Percentiles rank a stretch among this genome's conserved stretches.
Evolutionary conservation across 1,140 invertebrate genomes (phyloP).

Genomic region (Drosophila bocki): DNA sequence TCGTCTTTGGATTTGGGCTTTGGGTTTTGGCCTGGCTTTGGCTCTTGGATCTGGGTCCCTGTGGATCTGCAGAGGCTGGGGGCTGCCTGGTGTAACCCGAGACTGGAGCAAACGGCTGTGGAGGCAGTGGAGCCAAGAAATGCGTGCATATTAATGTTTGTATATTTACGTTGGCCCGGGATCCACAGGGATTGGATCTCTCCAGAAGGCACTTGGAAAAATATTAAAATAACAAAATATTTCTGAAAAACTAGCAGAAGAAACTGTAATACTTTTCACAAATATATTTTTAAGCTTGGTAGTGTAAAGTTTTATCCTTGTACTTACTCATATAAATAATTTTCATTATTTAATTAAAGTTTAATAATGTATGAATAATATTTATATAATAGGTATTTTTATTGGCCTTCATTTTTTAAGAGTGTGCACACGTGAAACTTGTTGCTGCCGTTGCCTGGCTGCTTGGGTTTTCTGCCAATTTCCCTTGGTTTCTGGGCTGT

Average conservation of each 20-base stretch:
- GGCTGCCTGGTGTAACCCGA: conserved; percentile 39
- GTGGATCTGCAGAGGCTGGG: conserved; percentile 27
- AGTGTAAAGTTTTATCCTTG: too few relatives aligned
- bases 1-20: conserved; percentile 3
- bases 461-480: conserved; percentile 27
- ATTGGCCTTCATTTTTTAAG: neutral
- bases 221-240: neutral
- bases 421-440: conserved; percentile 45
- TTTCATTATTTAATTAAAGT: too few relatives aligned
- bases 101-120: conserved; percentile 31
- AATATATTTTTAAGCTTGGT: too few relatives aligned
- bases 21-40: conserved; percentile 9
- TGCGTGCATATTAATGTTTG: conserved; percentile 81
- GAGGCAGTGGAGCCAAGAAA: conserved; percentile 70
- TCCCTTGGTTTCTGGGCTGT: conserved; percentile 12
- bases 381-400: neutral
- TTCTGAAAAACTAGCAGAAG: too few relatives aligned
- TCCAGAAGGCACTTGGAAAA: conserved; percentile 5
- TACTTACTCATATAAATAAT: too few relatives aligned
- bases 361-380: too few relatives aligned
- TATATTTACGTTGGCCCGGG: conserved; percentile 61
- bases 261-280: too few relatives aligned
- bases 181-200: conserved; percentile 45
- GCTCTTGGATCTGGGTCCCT: conserved; percentile 16
- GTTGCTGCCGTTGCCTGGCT: conserved; percentile 49